Evolutionary conservation across 2,797 vertebrate genomes (phyloP), one percentile per base, ranked within the genome.

Genomic region (Anniella stebbinsi): DNA sequence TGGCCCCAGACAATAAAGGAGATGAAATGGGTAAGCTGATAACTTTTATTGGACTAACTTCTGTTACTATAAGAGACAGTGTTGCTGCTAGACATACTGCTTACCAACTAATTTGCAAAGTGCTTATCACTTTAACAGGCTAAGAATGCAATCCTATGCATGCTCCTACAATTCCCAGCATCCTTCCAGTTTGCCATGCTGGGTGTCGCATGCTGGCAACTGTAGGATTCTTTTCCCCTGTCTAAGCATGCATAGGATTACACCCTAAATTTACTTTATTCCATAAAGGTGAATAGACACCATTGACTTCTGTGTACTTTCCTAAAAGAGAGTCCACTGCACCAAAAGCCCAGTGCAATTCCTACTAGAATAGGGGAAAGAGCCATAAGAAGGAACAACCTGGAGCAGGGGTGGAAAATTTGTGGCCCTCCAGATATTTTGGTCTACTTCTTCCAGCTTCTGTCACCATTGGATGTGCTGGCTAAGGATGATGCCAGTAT

Each of bases 11-110:
- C 63, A 89, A 60, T 72, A 66, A 78, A 12, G 75, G 41, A 78
- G n/a, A 85, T 85, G 63, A 85, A 85, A 89, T 78, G 45, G 77
- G 54, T 86, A 80, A 81, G 41, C 33, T 76, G 78, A 54, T 82
- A 88, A 57, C 36, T 41, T 86, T 83, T 83, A 77, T 83, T 87
- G 36, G 45, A 54, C 80, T 54, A 33, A 23, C 30, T 73, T 80
- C 70, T 87, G 45, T 83, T 87, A 18, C 45, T 87, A 23, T 83
- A 33, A 87, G 60, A 90, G 70, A 66, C 13, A 30, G 60, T 86
- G 15, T 63, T 81, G 69, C 69, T 48, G 36, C 38, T 77, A 76
- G 80, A 67, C 78, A 69, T 60, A 80, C 45, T 57, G 69, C 57
- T 38, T 54, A 25, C n/a, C 7, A 87, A 60, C 21, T n/a, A 41